phyloP scores from a whole-genome alignment of 2,797 vertebrate species.

The Iguana delicatissima region DNA sequence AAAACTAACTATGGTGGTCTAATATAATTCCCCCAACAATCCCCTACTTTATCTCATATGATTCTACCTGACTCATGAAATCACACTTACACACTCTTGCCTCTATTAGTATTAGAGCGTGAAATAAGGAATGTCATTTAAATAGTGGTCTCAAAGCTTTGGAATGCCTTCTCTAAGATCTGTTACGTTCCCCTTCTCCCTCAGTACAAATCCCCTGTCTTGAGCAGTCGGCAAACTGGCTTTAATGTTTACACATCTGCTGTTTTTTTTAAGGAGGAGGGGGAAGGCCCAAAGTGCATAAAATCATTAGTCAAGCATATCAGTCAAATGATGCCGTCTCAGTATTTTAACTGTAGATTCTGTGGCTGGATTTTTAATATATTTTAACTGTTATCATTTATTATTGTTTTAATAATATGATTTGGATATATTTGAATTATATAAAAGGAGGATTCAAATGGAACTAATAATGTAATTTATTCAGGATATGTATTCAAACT shows the following conservation, averaged over 20 bases:
- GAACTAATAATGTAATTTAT: neutral
- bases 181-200: neutral
- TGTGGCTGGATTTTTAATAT: neutral
- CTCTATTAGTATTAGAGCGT: neutral
- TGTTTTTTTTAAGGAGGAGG: neutral
- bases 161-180: neutral
- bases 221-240: neutral
- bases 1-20: neutral
- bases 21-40: neutral
- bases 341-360: neutral
- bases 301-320: neutral
- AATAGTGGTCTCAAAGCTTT: neutral
- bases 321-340: neutral
- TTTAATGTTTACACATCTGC: neutral
- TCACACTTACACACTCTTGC: no score
- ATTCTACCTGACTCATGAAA: neutral
- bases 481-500: neutral
- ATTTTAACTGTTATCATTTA: neutral
- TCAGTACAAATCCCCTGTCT: neutral
- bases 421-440: neutral
- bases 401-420: neutral
- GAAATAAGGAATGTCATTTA: neutral
- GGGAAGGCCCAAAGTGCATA: no score
- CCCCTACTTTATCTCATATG: neutral
- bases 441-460: slow-evolving; percentile 10